Percentiles rank a stretch among this genome's conserved stretches.
Evolutionary conservation across 2,888 invertebrate species (phyloP).

Genomic region (Rhabditoides inermis): DNA sequence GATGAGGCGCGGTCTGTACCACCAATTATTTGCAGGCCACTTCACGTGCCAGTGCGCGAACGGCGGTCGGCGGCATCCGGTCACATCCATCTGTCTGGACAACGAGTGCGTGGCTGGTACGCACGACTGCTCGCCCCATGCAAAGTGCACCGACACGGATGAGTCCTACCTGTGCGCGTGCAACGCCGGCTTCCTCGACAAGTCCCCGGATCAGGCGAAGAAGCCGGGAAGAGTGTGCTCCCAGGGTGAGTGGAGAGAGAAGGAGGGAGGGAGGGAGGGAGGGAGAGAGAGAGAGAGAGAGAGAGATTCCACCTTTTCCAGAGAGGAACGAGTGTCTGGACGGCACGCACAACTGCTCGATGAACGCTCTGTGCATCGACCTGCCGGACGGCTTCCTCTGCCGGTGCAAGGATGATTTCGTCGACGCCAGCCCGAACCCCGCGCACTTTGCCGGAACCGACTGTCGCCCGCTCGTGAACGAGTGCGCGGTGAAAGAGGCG

Average conservation of each 20-base stretch:
- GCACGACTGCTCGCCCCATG: constrained; percentile 42
- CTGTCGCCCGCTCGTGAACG: constrained; percentile 44
- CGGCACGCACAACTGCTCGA: constrained; percentile 77
- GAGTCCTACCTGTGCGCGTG: constrained; percentile 48
- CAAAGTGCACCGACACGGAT: constrained; percentile 44
- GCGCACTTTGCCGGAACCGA: constrained; percentile 31
- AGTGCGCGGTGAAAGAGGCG: constrained; percentile 40
- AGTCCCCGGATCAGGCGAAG: constrained; percentile 32
- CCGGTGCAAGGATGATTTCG: constrained; percentile 60
- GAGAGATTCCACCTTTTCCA: constrained; percentile 49
- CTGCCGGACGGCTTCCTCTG: constrained; percentile 80
- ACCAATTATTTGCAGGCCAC: constrained; percentile 19
- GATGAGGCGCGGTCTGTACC: too few species aligned
- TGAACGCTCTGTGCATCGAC: constrained; percentile 77
- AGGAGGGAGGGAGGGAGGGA: too few species aligned
- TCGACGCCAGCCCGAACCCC: constrained; percentile 52
- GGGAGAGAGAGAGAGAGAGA: too few species aligned
- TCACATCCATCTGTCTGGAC: constrained; percentile 40
- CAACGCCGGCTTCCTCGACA: constrained; percentile 40
- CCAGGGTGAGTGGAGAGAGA: constrained; percentile 26
- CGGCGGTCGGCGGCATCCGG: constrained; percentile 32
- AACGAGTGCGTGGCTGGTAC: constrained; percentile 38
- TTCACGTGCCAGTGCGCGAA: constrained; percentile 43
- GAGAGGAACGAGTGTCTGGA: constrained; percentile 80
- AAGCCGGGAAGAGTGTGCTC: constrained; percentile 45